These are phyloP conservation scores for Thunnus albacares DNA, from an alignment of 2,797 vertebrate genomes.

Conservation along the genomic window DNA sequence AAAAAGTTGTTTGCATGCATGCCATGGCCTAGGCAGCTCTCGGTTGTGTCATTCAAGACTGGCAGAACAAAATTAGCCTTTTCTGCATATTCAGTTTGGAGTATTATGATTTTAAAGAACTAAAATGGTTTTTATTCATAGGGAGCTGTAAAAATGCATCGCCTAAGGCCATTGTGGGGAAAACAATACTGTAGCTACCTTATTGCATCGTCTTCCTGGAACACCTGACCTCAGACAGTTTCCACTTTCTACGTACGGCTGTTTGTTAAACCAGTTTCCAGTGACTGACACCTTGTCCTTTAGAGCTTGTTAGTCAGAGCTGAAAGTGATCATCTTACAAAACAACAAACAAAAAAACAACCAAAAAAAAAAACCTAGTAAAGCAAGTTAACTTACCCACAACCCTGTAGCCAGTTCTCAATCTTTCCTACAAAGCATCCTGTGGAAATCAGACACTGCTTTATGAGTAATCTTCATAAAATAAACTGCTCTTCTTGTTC, in stretches of 20 bases:
- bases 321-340: conserved; percentile 32
- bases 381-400: conserved; percentile 87
- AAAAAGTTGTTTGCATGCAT: conserved; percentile 8
- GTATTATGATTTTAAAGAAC: conserved; percentile 9
- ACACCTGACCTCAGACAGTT: conserved; percentile 69
- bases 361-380: conserved; percentile 18
- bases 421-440: conserved; percentile 89
- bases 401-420: conserved; percentile 90
- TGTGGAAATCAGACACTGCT: conserved; percentile 83
- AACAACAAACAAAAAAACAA: neutral
- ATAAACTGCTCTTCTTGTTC: neutral
- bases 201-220: conserved; percentile 60
- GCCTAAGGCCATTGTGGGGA: conserved; percentile 26
- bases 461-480: conserved; percentile 34
- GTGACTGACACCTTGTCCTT: conserved; percentile 41
- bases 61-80: neutral
- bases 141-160: conserved; percentile 23
- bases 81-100: neutral
- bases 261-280: conserved; percentile 67
- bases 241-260: conserved; percentile 48
- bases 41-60: neutral
- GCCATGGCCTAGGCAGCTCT: neutral
- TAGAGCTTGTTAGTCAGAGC: neutral
- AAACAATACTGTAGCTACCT: conserved; percentile 23
- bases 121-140: neutral